Evolutionary conservation across 2,113 vertebrate genomes (phyloP).

Genomic region (Caloenas nicobarica): DNA sequence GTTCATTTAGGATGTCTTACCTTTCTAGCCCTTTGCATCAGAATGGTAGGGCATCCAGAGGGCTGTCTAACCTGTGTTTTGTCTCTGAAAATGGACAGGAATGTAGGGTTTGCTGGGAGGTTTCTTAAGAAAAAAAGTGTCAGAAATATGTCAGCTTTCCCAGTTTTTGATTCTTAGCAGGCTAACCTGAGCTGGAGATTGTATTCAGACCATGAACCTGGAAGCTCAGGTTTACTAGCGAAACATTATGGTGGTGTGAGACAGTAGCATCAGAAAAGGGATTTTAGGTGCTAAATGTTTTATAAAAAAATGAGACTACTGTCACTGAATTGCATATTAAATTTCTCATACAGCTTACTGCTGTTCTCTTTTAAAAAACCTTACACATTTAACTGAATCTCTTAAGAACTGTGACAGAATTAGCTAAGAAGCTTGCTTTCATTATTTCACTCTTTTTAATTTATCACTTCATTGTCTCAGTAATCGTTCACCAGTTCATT

Average conservation of each 20-base stretch:
- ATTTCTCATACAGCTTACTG: not conserved
- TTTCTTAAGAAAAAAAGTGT: not conserved
- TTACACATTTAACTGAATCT: not conserved
- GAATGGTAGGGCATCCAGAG: not conserved
- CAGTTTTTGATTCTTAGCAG: not conserved
- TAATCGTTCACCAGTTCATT: not conserved
- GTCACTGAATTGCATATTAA: not conserved
- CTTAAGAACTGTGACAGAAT: not conserved
- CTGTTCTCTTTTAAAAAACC: not conserved
- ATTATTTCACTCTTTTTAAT: constrained; percentile 11
- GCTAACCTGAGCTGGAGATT: not conserved
- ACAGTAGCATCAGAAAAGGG: not conserved
- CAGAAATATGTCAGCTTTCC: not conserved
- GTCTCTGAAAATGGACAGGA: not conserved
- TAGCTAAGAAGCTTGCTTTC: not conserved
- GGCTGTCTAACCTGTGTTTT: not conserved
- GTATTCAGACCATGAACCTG: not conserved
- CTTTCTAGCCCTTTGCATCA: not conserved
- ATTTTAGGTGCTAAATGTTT: not conserved
- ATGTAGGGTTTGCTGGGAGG: not conserved
- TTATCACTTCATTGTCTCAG: not conserved
- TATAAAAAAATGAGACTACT: not conserved
- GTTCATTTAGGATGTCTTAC: not conserved
- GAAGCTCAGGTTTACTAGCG: not conserved
- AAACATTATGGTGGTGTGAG: not conserved